phyloP scores from a whole-genome alignment of 1,140 invertebrate genomes.

The Yoshiicerus persimilis region DNA sequence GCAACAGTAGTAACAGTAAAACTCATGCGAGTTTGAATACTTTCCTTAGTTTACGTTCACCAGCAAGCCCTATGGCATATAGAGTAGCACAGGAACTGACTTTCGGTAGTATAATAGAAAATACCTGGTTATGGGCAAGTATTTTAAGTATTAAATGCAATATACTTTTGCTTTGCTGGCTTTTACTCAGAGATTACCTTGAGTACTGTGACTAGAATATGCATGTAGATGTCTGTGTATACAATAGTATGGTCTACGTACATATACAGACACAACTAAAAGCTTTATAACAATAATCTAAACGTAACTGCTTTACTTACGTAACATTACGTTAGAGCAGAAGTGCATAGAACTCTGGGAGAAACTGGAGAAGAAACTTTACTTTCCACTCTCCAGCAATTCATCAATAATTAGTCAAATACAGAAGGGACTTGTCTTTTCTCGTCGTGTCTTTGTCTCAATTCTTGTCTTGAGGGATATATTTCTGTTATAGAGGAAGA shows the following conservation, averaged over 20 bases:
- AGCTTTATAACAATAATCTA: neutral
- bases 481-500: neutral
- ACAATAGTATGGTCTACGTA: neutral
- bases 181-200: neutral
- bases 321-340: neutral
- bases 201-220: neutral
- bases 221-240: neutral
- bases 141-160: neutral
- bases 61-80: no score
- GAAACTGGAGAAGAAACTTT: neutral
- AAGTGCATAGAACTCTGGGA: neutral
- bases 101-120: neutral
- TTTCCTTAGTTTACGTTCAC: neutral
- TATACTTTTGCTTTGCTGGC: neutral
- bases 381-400: neutral
- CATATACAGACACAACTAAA: neutral
- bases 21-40: neutral
- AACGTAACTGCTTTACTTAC: neutral
- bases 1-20: neutral
- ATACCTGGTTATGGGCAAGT: neutral
- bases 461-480: neutral
- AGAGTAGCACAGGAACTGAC: neutral
- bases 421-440: neutral
- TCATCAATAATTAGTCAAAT: constrained; percentile 1
- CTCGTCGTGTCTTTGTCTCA: neutral